Percentiles rank a stretch among this genome's conserved stretches.
These are phyloP conservation scores for Latrodectus geometricus DNA, from an alignment of 1,140 invertebrate species.

Conservation along the genomic window DNA sequence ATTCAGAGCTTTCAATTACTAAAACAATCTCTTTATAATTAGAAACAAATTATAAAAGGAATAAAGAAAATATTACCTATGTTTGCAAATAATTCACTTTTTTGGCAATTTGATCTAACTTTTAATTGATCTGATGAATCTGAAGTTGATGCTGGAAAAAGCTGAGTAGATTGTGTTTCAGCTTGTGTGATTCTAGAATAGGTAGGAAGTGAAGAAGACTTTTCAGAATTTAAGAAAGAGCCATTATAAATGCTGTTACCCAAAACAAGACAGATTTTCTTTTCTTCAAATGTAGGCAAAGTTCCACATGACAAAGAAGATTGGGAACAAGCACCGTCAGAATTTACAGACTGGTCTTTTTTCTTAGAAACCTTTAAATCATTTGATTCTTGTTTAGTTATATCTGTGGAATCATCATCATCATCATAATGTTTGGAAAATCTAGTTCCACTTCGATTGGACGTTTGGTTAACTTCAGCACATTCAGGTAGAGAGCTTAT, in stretches of 20 bases:
- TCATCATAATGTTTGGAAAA: conserved; percentile 31
- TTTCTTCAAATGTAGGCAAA: conserved; percentile 12
- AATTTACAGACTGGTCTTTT: conserved; percentile 1
- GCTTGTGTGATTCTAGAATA: conserved; percentile 30
- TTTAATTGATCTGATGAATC: conserved; percentile 41
- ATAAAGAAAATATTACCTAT: too few species aligned
- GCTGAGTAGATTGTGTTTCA: conserved; percentile 40
- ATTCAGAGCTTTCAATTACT: too few species aligned
- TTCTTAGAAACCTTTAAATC: conserved; percentile 17
- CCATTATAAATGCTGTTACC: conserved; percentile 43
- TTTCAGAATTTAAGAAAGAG: conserved; percentile 35
- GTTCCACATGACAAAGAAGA: conserved; percentile 26
- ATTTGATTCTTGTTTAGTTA: conserved; percentile 18
- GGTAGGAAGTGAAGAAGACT: conserved; percentile 30
- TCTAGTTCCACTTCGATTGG: conserved; percentile 20
- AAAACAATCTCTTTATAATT: too few species aligned
- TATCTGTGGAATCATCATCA: conserved; percentile 14
- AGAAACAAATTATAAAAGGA: too few species aligned
- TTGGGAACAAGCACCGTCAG: conserved; percentile 31
- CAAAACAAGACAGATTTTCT: conserved; percentile 49
- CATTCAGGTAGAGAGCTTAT: conserved; percentile 6
- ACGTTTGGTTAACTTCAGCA: conserved; percentile 8
- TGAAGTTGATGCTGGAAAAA: conserved; percentile 47
- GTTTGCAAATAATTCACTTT: neutral
- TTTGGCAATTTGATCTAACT: conserved; percentile 29